Evolutionary conservation across 2,888 invertebrate genomes (phyloP), one percentile per base, ranked within the genome.

Genomic region (Trissoscelio sp.): DNA sequence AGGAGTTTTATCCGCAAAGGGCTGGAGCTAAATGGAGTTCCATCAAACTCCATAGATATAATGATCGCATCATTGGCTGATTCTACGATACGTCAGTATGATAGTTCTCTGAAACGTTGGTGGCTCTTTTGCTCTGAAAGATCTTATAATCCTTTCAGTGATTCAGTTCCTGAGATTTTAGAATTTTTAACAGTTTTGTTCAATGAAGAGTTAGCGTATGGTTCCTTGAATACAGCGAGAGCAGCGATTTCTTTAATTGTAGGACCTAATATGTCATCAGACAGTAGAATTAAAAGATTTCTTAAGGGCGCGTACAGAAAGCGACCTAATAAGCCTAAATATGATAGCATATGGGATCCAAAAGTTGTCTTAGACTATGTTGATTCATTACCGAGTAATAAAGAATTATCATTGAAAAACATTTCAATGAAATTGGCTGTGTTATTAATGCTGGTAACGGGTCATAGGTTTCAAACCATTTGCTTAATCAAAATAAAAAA

Each of bases 251-350:
- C 75, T 3, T 53, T 67, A n/a, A 4, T 75, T 3, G 42, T 48
- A 22, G 58, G 67, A 1, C 58, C 67, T 1, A 5, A 42, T 11
- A 24, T 81, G 18, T 67, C 46, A 0, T 18, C 64, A 16, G 80
- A 83, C 53, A 62, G 39, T 3, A 66, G 58, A 7, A 70, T 85
- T 11, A 81, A 79, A 44, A 75, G 84, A 48, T 82, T 84, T 72
- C 83, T 83, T 12, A 70, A 42, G 18, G 82, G 83, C 0, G 31
- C 81, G 2, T 67, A 14, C 0, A 34, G 2, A 37, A 34, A 5
- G 18, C 66, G 39, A 64, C 82, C 82, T 9, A 0, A 20, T 0
- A 75, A 55, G 20, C 75, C 79, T 0, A 72, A 73, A 22, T 84
- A 84, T n/a, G 20, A 79, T 11, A 31, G 34, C 7, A 77, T 77